These are phyloP conservation scores for Sapayoa aenigma DNA, from an alignment of 2,113 vertebrate species.

Conservation along the genomic window DNA sequence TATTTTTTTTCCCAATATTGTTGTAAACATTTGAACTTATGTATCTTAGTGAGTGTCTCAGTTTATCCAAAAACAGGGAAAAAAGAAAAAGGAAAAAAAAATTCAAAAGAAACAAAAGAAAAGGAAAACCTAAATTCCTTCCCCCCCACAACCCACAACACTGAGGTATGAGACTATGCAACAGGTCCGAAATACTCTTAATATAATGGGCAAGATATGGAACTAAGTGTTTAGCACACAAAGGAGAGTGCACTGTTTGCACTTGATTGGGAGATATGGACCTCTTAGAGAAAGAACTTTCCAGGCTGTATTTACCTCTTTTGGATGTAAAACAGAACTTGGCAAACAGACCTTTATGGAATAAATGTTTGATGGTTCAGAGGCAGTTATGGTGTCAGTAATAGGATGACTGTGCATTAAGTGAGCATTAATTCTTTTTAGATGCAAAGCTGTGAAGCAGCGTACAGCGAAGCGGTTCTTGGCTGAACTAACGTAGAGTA, in stretches of 20 bases:
- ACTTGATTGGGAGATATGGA: neutral
- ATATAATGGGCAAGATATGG: neutral
- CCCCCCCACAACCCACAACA: too few species aligned
- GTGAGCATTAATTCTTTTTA: conserved; percentile 10
- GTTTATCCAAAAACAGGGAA: too few species aligned
- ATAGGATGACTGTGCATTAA: conserved; percentile 19
- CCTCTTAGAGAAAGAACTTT: neutral
- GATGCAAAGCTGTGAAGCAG: conserved; percentile 23
- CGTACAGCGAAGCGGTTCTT: neutral
- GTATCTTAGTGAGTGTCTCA: neutral
- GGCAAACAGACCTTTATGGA: neutral
- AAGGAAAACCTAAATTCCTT: too few species aligned
- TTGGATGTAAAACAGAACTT: neutral
- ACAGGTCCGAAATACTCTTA: neutral
- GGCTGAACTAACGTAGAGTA: conserved; percentile 2
- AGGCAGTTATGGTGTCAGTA: neutral
- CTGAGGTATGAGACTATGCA: neutral
- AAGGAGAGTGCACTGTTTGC: neutral
- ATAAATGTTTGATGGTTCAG: neutral
- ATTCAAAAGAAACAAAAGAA: too few species aligned
- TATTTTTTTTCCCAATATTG: neutral
- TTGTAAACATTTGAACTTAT: neutral
- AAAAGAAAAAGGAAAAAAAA: too few species aligned
- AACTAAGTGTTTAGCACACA: neutral
- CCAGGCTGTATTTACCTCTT: neutral